phyloP scores from a whole-genome alignment of 2,797 vertebrate species.

The Schizopygopsis pylzovi region DNA sequence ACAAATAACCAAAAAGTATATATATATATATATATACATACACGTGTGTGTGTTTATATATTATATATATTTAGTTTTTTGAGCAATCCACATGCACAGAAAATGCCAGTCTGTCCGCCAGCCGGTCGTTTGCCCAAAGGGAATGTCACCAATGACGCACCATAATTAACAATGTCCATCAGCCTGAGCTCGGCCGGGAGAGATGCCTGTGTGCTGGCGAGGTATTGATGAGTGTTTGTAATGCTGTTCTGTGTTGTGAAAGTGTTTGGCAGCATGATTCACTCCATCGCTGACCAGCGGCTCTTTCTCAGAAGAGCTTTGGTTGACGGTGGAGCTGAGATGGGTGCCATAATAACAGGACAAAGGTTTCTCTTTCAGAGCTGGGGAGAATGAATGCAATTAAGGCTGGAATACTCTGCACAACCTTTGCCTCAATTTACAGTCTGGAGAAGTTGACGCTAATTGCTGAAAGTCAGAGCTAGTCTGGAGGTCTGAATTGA shows the following conservation, averaged over 20 bases:
- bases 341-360: background rate
- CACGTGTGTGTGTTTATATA: too few species aligned
- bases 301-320: background rate
- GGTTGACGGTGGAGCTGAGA: background rate
- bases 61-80: too few species aligned
- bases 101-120: conserved; percentile 5
- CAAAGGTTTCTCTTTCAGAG: background rate
- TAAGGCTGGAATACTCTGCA: background rate
- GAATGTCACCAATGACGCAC: conserved; percentile 27
- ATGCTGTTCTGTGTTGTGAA: background rate
- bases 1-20: too few species aligned
- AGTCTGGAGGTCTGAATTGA: background rate
- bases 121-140: background rate
- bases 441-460: background rate
- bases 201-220: background rate
- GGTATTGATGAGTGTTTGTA: background rate
- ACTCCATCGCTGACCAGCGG: background rate
- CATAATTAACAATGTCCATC: conserved; percentile 35
- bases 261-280: background rate
- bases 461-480: background rate
- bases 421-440: background rate
- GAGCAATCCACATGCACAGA: background rate
- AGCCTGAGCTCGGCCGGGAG: background rate
- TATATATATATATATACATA: too few species aligned
- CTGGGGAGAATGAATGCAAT: background rate